Percentiles rank a stretch among this genome's conserved stretches.
phyloP scores from a whole-genome alignment of 1,140 invertebrate species.

The Arion vulgaris region DNA sequence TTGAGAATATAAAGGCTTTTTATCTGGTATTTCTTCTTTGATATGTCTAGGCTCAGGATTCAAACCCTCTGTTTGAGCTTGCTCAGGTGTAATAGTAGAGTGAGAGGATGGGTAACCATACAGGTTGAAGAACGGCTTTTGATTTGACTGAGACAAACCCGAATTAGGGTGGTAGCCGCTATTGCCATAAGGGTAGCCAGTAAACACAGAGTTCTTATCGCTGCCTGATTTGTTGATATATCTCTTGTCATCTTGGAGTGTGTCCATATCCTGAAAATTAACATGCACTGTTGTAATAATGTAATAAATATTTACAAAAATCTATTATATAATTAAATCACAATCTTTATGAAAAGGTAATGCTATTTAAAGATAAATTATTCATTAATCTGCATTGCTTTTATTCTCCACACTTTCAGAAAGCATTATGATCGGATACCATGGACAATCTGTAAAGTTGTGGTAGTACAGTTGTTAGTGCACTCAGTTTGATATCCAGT shows the following conservation, averaged over 20 bases:
- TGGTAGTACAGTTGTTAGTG: no score
- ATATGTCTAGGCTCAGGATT: constrained; percentile 50
- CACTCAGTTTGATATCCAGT: no score
- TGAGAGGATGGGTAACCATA: constrained; percentile 82
- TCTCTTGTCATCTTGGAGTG: constrained; percentile 32
- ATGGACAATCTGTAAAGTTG: no score
- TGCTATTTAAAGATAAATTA: no score
- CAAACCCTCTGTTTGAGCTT: constrained; percentile 67
- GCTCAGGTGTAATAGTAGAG: constrained; percentile 74
- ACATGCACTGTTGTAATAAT: no score
- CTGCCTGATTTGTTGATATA: constrained; percentile 30
- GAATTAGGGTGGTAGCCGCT: constrained; percentile 26
- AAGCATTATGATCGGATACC: no score
- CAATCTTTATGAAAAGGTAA: no score
- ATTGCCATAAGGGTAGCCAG: constrained; percentile 34
- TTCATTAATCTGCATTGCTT: no score
- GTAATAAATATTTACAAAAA: no score
- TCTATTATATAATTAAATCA: no score
- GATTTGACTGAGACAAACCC: constrained; percentile 74
- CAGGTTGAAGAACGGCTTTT: constrained; percentile 81
- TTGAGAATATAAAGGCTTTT: constrained; percentile 18
- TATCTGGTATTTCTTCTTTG: constrained; percentile 47
- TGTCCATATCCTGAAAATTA: constrained; percentile 19
- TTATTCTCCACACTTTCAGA: no score
- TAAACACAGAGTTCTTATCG: constrained; percentile 13